A percentile compares a stretch with the other conserved stretches of the same genome.
Evolutionary conservation across 2,888 invertebrate species (phyloP).

Genomic region (Erynnis tages): DNA sequence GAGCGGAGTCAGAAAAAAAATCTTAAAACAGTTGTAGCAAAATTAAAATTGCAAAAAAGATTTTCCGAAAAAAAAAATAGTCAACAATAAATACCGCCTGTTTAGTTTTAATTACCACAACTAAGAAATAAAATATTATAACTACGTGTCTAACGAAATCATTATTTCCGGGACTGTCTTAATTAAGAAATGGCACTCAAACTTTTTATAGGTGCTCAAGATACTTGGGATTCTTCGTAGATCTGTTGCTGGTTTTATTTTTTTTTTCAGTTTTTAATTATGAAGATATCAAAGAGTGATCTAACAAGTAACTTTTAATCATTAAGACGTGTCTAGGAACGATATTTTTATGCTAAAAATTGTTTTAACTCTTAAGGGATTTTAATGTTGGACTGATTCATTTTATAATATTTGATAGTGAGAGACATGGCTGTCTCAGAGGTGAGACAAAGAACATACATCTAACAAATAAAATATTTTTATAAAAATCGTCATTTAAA

Average conservation of each 20-base stretch:
- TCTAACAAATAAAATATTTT: too few relatives aligned
- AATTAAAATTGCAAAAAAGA: too few relatives aligned
- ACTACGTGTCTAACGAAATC: conserved; percentile 6
- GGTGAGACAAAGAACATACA: too few relatives aligned
- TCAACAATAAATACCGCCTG: too few relatives aligned
- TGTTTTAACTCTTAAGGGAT: too few relatives aligned
- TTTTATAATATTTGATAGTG: too few relatives aligned
- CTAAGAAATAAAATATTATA: conserved; percentile 24
- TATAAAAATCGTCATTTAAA: too few relatives aligned
- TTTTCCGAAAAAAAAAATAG: too few relatives aligned
- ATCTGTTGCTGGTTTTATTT: conserved; percentile 12
- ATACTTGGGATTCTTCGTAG: conserved; percentile 21
- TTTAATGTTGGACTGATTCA: too few relatives aligned
- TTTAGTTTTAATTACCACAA: conserved; percentile 14
- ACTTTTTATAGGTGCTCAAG: conserved; percentile 13
- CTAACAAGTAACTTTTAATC: background rate
- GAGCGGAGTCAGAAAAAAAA: too few relatives aligned
- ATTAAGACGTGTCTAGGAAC: conserved; percentile 1
- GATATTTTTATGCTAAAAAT: background rate
- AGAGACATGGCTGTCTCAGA: too few relatives aligned
- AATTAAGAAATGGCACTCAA: conserved; percentile 23
- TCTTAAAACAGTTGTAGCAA: too few relatives aligned
- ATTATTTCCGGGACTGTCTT: conserved; percentile 11
- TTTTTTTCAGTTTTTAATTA: conserved; percentile 20
- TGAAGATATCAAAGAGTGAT: conserved; percentile 3